Base-by-base conservation (phyloP, 2,797 vertebrate species). In the Brotula barbata region DNA sequence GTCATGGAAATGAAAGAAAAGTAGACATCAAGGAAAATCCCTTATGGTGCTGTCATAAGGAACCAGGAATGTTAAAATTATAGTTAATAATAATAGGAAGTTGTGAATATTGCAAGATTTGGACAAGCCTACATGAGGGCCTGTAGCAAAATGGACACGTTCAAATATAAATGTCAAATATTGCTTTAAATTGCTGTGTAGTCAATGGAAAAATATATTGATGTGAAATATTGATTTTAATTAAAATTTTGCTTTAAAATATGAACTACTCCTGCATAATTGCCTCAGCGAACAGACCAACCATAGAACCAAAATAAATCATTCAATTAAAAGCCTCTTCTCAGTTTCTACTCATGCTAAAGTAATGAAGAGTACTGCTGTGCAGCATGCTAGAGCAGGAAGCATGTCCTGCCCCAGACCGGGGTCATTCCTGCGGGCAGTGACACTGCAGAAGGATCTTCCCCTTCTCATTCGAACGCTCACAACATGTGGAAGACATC, bases 401-500 rank as follows among this genome's bases (percentile, higher is more conserved):
- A 43, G 41, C 19, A 43, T 12, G 5, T 19, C 19, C 2, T 33
- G 12, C 41, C 20, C 42, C 42, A 44, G 42, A 44, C 6, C 10
- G 13, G 12, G 21, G 21, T 21, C 20, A 44, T 44, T 21, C 21
- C 5, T 19, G 19, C n/a, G 17, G 4, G 22, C 11, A 22, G 42
- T 14, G 7, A 42, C 7, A 17, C 55, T 33, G n/a, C n/a, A 37
- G 41, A 2, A 41, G 47, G 19, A 71, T 42, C 33, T 36, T 1
- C 17, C 16, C 17, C 3, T 40, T 45, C 50, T 58, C 44, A 21
- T 37, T 57, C 44, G 44, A 20, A 39, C 20, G 44, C 45, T 52
- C 23, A 42, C 21, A 77, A 73, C 75, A 77, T 75, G 66, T 78
- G 80, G 68, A 63, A 50, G 16, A 19, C 78, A 74, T 82, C 72